Percentiles rank a stretch among this genome's conserved stretches.
Evolutionary conservation across 2,797 vertebrate genomes (phyloP).

Genomic region (Hemitrygon akajei): DNA sequence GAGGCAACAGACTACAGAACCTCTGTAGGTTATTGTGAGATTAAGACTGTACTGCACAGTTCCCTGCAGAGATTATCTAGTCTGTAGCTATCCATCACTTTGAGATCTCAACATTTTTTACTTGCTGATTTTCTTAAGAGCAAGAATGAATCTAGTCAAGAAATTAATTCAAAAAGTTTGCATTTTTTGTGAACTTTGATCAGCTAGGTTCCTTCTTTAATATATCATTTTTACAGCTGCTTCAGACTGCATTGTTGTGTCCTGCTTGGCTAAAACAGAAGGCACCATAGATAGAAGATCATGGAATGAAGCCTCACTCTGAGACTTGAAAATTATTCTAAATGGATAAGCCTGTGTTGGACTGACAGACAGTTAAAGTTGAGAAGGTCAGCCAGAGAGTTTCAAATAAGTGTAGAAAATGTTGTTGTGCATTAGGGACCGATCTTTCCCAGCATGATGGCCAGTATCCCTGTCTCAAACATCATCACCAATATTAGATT

Average conservation of each 20-base stretch:
- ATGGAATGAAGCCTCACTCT: background rate
- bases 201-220: background rate
- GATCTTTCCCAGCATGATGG: background rate
- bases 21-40: conserved; percentile 91
- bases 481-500: background rate
- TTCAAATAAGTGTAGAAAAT: background rate
- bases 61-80: conserved; percentile 97
- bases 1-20: conserved; percentile 74
- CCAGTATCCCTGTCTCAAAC: background rate
- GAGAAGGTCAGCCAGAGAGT: background rate
- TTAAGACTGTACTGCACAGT: conserved; percentile 76
- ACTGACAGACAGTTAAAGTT: background rate
- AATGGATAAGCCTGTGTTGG: background rate
- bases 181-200: background rate
- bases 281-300: background rate
- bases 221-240: background rate
- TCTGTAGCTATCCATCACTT: conserved; percentile 50
- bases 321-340: background rate
- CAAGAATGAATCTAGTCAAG: background rate
- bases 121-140: background rate
- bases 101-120: background rate
- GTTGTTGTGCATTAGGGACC: no score
- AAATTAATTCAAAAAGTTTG: background rate
- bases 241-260: background rate
- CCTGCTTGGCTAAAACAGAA: background rate